Percentiles rank a stretch among this genome's conserved stretches.
phyloP scores from a whole-genome alignment of 23 tunicate species.

The Halocynthia roretzi region DNA sequence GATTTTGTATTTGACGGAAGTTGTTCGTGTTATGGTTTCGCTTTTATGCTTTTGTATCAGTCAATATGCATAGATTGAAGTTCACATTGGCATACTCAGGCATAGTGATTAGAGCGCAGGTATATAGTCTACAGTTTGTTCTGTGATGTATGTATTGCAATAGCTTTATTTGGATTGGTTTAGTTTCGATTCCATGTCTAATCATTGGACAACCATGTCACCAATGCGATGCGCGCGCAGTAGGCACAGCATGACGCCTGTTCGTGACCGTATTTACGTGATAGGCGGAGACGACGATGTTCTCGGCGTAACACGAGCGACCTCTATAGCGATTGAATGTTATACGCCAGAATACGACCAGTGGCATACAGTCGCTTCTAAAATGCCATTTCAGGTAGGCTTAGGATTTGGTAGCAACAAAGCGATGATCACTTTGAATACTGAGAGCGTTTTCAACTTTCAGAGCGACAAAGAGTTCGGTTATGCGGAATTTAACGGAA shows the following conservation, averaged over 20 bases:
- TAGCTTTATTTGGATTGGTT: background rate
- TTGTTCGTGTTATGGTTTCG: too few relatives aligned
- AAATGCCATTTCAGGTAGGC: conserved; percentile 38
- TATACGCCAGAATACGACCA: conserved; percentile 60
- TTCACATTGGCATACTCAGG: too few relatives aligned
- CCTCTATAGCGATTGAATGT: conserved; percentile 53
- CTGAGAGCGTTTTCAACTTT: too few relatives aligned
- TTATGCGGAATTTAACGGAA: conserved; percentile 32
- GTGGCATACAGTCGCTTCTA: conserved; percentile 54
- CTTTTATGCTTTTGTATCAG: too few relatives aligned
- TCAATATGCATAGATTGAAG: too few relatives aligned
- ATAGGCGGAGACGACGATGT: conserved; percentile 37
- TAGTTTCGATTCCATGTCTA: conserved; percentile 27
- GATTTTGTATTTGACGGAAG: too few relatives aligned
- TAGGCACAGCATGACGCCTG: conserved; percentile 47
- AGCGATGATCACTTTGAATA: too few relatives aligned
- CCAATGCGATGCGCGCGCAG: conserved; percentile 47
- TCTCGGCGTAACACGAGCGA: conserved; percentile 17
- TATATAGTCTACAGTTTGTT: too few relatives aligned
- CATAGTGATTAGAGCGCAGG: too few relatives aligned
- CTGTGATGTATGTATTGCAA: background rate
- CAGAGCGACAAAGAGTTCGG: conserved; percentile 53
- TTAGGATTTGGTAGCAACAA: too few relatives aligned
- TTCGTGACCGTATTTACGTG: conserved; percentile 54
- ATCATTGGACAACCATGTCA: conserved; percentile 40